Evolutionary conservation across 2,797 vertebrate species (phyloP), one percentile per base, ranked within the genome.

Genomic region (Iguana delicatissima): DNA sequence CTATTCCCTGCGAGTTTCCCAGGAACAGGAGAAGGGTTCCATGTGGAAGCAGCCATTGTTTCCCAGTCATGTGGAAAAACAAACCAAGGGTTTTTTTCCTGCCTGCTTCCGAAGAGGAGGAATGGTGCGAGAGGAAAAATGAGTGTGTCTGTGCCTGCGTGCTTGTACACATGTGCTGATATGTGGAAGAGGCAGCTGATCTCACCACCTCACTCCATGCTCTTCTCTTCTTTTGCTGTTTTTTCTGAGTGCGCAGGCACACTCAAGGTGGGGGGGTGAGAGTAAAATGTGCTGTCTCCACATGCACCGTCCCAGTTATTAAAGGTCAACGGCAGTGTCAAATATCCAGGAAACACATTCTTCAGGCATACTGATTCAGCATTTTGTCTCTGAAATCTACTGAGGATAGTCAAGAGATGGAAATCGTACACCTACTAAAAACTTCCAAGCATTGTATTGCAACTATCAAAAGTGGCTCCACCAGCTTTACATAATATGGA

Each of bases 1-100:
- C 90, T 90, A 94, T 96, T 97, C 96, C 96, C 91, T 89, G 96
- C 96, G 97, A 96, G 95, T 98, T 98, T 98, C 98, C 98, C 98
- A 98, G 98, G 97, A 98, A 97, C 86, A 95, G 96, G 96, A 96
- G 96, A 96, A 96, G 96, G 93, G 91, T 90, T 96, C 91, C 94
- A 77, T 91, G 93, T 95, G 97, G 96, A 97, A 96, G 95, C 91
- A 93, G 85, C 92, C 69, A 97, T 97, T 97, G 97, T 97, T 97
- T 92, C 88, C 92, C 95, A 97, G 87, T 96, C 97, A 97, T 96
- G 97, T 97, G 97, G 96, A 97, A 97, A 97, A 96, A 94, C 96
- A 97, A 93, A 92, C 79, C 64, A 72, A 85, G 62, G 89, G 64
- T 69, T 38, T 57, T 62, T 46, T 26, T 22, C 42, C 69, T 35